phyloP scores from a whole-genome alignment of 1,140 invertebrate genomes.

The Platorchestia sp. region DNA sequence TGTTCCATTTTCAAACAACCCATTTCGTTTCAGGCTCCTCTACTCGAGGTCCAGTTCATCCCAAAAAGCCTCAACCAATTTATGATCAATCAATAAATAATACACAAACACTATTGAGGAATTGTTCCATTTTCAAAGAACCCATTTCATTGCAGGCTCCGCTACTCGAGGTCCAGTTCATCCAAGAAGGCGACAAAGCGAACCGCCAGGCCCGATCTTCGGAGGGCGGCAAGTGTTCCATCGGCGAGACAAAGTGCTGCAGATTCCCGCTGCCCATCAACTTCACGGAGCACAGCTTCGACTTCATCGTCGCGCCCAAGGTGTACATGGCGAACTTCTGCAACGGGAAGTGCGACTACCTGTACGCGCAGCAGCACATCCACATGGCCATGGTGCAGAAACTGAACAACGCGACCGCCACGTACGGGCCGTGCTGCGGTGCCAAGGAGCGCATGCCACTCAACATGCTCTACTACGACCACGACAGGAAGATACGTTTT shows the following conservation, averaged over 20 bases:
- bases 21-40: conserved; percentile 81
- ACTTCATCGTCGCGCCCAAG: conserved; percentile 97
- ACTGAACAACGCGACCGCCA: conserved; percentile 74
- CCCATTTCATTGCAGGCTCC: conserved; percentile 81
- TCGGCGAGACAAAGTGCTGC: conserved; percentile 86
- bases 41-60: conserved; percentile 82
- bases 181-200: conserved; percentile 72
- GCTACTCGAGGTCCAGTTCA: conserved; percentile 83
- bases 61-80: conserved; percentile 72
- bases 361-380: conserved; percentile 88
- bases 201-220: conserved; percentile 81
- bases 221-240: conserved; percentile 84
- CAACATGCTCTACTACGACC: conserved; percentile 93
- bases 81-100: too few relatives aligned
- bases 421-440: conserved; percentile 88
- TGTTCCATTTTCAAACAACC: too few relatives aligned
- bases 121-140: too few relatives aligned
- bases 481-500: conserved; percentile 86
- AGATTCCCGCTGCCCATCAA: conserved; percentile 93
- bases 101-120: too few relatives aligned
- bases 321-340: conserved; percentile 97
- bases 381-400: conserved; percentile 94
- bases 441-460: conserved; percentile 89
- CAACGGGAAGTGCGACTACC: conserved; percentile 90
- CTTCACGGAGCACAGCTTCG: conserved; percentile 97